Evolutionary conservation across 2,113 vertebrate genomes (phyloP).

Genomic region (Glaucomys volans): DNA sequence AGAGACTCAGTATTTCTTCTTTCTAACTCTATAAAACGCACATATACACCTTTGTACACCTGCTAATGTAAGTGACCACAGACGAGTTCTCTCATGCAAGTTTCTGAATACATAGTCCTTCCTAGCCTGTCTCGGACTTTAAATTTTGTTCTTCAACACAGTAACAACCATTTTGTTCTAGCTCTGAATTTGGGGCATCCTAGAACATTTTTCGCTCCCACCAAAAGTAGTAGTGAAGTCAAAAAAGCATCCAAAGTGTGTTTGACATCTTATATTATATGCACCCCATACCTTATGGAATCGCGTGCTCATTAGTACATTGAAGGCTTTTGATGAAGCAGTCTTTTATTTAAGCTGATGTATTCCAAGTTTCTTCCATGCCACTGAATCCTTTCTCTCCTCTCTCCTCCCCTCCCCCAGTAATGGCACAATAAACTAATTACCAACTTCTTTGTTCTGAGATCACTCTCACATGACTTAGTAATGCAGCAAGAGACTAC

Average conservation of each 20-base stretch:
- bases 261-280: not conserved
- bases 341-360: not conserved
- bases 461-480: not conserved
- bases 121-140: not conserved
- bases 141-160: not conserved
- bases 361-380: slow-evolving; percentile 5
- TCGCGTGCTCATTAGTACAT: not conserved
- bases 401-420: not conserved
- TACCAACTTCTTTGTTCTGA: not conserved
- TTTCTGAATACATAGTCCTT: not conserved
- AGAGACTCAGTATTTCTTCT: not conserved
- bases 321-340: not conserved
- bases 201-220: not conserved
- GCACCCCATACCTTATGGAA: not conserved
- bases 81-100: not conserved
- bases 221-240: not conserved
- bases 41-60: not conserved
- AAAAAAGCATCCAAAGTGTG: not conserved
- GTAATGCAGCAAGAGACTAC: not conserved
- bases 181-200: not conserved
- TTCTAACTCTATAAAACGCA: not conserved
- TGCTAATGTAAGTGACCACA: not conserved
- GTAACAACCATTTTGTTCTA: not conserved
- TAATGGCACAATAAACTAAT: not conserved
- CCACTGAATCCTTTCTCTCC: not conserved